Conservation (phyloP, 2,113 vertebrate species). For the Tamias sibiricus region DNA sequence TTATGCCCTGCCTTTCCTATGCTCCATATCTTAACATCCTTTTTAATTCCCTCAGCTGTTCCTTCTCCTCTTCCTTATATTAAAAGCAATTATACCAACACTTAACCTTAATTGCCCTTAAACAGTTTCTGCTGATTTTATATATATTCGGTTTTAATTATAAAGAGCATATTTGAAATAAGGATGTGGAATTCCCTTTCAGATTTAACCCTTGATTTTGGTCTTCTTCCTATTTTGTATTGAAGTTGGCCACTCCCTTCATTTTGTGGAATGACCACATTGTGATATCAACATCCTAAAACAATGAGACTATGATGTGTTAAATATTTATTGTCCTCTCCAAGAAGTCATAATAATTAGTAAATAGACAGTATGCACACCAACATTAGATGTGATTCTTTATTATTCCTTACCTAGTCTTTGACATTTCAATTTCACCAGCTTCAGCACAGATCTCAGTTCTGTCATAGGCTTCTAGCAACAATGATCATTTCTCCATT, state of each 20-base stretch:
- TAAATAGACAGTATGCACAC: background rate
- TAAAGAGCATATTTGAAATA: background rate
- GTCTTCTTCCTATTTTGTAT: background rate
- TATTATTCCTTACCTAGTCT: background rate
- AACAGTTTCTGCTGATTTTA: background rate
- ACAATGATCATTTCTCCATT: background rate
- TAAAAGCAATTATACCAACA: background rate
- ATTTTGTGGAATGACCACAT: background rate
- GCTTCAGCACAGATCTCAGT: background rate
- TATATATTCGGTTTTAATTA: background rate
- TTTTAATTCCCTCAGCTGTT: constrained; percentile 7
- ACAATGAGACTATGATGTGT: background rate
- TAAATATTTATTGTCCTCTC: background rate
- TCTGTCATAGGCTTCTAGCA: background rate
- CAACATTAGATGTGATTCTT: background rate
- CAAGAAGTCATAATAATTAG: background rate
- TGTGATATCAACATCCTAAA: background rate
- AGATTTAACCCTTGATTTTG: background rate
- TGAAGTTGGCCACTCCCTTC: background rate
- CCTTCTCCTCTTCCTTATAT: background rate
- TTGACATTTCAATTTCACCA: background rate
- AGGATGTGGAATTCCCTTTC: background rate
- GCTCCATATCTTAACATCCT: background rate
- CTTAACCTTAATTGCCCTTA: constrained; percentile 15
- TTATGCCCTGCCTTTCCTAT: background rate